These are phyloP conservation scores for Chalcis sispes DNA, from an alignment of 2,888 invertebrate species.

Conservation along the genomic window DNA sequence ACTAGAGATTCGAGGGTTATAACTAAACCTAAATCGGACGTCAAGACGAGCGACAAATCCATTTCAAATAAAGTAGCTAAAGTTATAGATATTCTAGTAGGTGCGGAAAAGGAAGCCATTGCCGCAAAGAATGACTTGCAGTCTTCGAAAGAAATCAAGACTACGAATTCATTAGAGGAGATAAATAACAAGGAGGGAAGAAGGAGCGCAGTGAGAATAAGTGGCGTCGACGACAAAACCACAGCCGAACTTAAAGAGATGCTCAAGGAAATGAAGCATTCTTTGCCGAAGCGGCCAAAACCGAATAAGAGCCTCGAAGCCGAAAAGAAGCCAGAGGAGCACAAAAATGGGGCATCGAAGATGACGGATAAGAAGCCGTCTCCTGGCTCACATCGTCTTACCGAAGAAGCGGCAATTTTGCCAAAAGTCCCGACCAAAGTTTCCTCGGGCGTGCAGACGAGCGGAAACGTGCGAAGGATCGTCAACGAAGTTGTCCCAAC, in stretches of 20 bases:
- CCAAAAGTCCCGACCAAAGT: constrained; percentile 74
- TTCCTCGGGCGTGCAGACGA: constrained; percentile 80
- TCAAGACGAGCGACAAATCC: constrained; percentile 7
- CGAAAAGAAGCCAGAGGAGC: background rate
- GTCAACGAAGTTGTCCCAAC: constrained; percentile 51
- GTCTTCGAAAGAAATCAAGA: background rate
- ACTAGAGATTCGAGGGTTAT: constrained; percentile 23
- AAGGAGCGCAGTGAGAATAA: constrained; percentile 47
- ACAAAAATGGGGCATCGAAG: too few relatives aligned
- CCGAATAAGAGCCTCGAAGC: constrained; percentile 59
- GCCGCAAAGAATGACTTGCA: background rate
- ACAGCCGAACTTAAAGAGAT: constrained; percentile 80
- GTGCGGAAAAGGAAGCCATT: constrained; percentile 62
- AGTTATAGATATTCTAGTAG: constrained; percentile 67
- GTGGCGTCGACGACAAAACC: constrained; percentile 64
- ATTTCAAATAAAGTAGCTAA: constrained; percentile 67
- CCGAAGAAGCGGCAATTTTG: background rate
- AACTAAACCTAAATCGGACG: background rate
- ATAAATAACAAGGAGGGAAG: constrained; percentile 1
- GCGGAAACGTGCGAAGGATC: constrained; percentile 76
- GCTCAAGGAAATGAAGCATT: constrained; percentile 87
- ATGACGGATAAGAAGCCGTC: constrained; percentile 27
- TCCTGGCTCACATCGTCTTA: background rate
- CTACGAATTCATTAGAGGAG: background rate
- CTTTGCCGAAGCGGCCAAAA: constrained; percentile 81